A percentile compares a stretch with the other conserved stretches of the same genome.
Conservation (phyloP, 2,797 vertebrate species). For the Coluber constrictor region DNA sequence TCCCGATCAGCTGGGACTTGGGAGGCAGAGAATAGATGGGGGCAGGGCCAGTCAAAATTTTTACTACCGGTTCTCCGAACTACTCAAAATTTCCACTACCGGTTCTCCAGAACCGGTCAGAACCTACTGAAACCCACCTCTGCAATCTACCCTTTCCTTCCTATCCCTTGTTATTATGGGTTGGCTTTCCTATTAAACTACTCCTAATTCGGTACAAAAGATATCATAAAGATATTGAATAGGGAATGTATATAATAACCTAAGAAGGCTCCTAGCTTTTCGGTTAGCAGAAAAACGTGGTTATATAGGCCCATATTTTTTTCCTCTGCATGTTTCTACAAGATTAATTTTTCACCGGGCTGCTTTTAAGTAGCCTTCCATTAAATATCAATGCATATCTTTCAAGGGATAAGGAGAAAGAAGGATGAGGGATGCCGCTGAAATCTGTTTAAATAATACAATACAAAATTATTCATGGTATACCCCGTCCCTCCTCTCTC, state of each 20-base stretch:
- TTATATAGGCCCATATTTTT: conserved; percentile 3
- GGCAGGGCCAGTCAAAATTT: too few relatives aligned
- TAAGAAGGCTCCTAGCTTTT: neutral
- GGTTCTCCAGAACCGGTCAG: too few relatives aligned
- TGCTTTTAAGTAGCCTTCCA: neutral
- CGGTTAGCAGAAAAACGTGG: neutral
- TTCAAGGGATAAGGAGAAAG: neutral
- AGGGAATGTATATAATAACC: neutral
- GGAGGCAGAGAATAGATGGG: too few relatives aligned
- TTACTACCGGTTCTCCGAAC: too few relatives aligned
- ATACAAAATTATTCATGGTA: neutral
- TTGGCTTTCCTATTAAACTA: neutral
- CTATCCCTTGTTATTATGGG: conserved; percentile 1
- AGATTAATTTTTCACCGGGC: neutral
- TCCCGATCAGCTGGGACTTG: too few relatives aligned
- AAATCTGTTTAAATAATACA: neutral
- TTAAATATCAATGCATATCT: neutral
- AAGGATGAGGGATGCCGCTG: neutral
- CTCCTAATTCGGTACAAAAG: neutral
- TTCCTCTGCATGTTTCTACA: neutral
- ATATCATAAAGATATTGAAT: neutral
- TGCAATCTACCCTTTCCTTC: neutral
- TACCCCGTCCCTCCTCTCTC: neutral
- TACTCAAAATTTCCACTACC: too few relatives aligned
- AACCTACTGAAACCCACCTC: too few relatives aligned